Base-by-base conservation (phyloP, 2,113 vertebrate genomes). In the Bagarius yarrelli region DNA sequence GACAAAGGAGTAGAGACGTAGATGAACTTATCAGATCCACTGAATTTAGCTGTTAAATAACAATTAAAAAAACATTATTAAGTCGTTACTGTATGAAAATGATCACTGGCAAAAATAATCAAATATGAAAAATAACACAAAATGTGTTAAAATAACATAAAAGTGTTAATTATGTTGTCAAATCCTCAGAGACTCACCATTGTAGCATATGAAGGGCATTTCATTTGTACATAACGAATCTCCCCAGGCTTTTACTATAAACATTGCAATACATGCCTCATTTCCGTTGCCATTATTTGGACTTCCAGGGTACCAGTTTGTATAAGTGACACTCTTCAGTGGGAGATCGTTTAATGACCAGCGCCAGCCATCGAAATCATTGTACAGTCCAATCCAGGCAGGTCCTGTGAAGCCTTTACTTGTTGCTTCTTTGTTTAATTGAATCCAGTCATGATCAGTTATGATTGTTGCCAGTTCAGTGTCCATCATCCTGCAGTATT, bases 371-470 rank as follows among this genome's bases (percentile, higher is more conserved):
- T 52, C 27, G 6, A 47, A 9, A 4, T 79, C 70, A 2, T 69
- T 15, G 61, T 78, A 82, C 19, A 83, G 70, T 50, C 84, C 81
- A 5, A 78, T 56, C 81, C 81, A 85, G 4, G 13, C 23, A 16
- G 0, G 0, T 40, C 12, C 1, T 4, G 30, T 23, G 4, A 57
- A 60, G 2, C 4, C 11, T n/a, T 56, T 57, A 8, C 18, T 56
- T 14, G 11, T 5, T n/a, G 61, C 52, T 32, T 40, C 36, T 14
- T 57, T n/a, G 6, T 23, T 21, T 16, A 84, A n/a, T 8, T 16
- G 21, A 1, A 23, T 25, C 72, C 21, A 36, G 21, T 84, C 73
- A 53, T 53, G 30, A 40, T 16, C 1, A 19, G 19, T 80, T n/a
- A 59, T 13, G 18, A 76, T 23, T 5, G 74, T 81, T 5, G 78